Conservation (phyloP, 2,797 vertebrate genomes). For the Hoplostethus mediterraneus region DNA sequence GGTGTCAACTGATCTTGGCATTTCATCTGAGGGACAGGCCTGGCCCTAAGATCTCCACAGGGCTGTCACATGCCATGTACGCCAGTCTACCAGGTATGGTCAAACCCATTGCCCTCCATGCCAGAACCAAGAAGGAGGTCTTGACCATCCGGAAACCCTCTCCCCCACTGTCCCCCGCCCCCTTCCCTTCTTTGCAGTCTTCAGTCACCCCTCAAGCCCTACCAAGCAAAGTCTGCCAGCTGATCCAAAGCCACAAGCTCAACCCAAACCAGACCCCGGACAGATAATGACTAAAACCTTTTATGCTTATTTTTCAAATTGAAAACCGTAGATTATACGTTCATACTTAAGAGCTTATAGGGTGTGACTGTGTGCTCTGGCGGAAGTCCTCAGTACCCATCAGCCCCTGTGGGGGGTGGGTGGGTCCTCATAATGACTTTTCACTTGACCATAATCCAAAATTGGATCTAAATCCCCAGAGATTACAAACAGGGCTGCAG, state of each 20-base stretch:
- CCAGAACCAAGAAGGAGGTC: conserved; percentile 65
- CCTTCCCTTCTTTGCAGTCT: conserved; percentile 51
- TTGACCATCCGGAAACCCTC: conserved; percentile 67
- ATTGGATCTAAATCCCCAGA: conserved; percentile 83
- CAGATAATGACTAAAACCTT: conserved; percentile 81
- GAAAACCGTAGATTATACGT: conserved; percentile 81
- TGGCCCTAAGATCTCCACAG: conserved; percentile 64
- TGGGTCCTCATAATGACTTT: conserved; percentile 80
- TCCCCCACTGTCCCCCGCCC: not conserved
- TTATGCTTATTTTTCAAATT: conserved; percentile 79
- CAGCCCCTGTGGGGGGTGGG: conserved; percentile 60
- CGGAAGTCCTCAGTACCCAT: conserved; percentile 66
- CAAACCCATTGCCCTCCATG: conserved; percentile 62
- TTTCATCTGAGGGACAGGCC: conserved; percentile 70
- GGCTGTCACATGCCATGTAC: conserved; percentile 60
- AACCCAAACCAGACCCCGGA: conserved; percentile 69
- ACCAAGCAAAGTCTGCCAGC: conserved; percentile 63
- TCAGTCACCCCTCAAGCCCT: conserved; percentile 37
- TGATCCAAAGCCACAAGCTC: conserved; percentile 66
- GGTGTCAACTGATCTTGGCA: conserved; percentile 58
- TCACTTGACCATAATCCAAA: conserved; percentile 82
- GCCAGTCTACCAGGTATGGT: conserved; percentile 56
- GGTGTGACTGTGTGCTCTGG: conserved; percentile 70
- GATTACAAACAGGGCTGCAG: conserved; percentile 82
- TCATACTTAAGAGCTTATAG: conserved; percentile 79